Conservation (phyloP, 2,888 invertebrate genomes). For the Prosopocoilus inquinatus region DNA sequence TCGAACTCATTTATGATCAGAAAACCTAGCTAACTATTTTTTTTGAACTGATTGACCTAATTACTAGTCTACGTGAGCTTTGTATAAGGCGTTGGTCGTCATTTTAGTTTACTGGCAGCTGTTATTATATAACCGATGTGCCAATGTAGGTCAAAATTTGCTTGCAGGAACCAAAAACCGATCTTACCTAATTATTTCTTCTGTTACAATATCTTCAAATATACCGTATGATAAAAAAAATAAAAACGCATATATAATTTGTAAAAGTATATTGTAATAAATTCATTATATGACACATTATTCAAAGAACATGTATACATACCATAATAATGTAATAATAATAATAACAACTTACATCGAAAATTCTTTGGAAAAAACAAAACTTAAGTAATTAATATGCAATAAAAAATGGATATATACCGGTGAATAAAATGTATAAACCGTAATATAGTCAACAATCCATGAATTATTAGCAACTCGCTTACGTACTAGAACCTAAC, state of each 20-base stretch:
- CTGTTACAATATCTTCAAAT: too few relatives aligned
- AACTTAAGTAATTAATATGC: conserved; percentile 2
- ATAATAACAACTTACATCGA: conserved; percentile 13
- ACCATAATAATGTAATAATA: conserved; percentile 14
- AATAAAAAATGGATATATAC: conserved; percentile 2
- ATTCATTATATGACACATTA: conserved; percentile 21
- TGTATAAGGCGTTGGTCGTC: too few relatives aligned
- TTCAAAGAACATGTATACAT: conserved; percentile 11
- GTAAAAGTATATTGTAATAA: conserved; percentile 20
- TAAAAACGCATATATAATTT: conserved; percentile 2
- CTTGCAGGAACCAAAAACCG: too few relatives aligned
- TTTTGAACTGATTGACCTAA: too few relatives aligned
- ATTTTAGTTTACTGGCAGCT: too few relatives aligned
- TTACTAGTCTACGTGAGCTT: too few relatives aligned
- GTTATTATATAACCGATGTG: too few relatives aligned
- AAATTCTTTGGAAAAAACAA: conserved; percentile 19
- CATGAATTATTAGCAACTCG: conserved; percentile 2
- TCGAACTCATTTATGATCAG: too few relatives aligned
- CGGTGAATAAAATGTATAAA: conserved; percentile 8
- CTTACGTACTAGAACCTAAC: not conserved
- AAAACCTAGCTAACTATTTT: too few relatives aligned
- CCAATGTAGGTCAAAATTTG: too few relatives aligned
- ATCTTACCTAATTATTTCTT: too few relatives aligned
- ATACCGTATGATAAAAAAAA: too few relatives aligned
- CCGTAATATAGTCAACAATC: conserved; percentile 19